phyloP scores from a whole-genome alignment of 2,888 invertebrate genomes.

The Hirtodrosophila alboralis region DNA sequence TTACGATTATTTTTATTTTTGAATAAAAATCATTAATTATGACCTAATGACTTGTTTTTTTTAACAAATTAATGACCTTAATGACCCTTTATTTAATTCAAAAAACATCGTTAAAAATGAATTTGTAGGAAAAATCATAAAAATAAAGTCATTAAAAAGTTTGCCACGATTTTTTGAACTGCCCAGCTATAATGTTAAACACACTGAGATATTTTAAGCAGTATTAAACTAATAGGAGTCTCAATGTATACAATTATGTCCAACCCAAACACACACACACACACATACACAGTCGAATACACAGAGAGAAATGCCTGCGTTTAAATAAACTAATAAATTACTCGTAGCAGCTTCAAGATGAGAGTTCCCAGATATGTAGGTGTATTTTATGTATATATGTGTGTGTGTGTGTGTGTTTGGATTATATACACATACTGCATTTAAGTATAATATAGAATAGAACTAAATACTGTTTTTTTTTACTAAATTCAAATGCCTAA shows the following conservation, averaged over 20 bases:
- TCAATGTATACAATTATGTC: constrained; percentile 36
- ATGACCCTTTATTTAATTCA: too few species aligned
- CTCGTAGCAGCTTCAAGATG: constrained; percentile 20
- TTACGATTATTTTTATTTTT: too few species aligned
- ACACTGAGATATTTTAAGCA: too few species aligned
- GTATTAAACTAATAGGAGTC: constrained; percentile 38
- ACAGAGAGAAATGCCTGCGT: constrained; percentile 21
- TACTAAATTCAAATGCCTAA: constrained; percentile 67
- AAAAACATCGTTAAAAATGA: too few species aligned
- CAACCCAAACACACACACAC: constrained; percentile 11
- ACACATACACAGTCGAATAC: constrained; percentile 4
- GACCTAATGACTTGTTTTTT: too few species aligned
- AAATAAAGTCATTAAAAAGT: too few species aligned
- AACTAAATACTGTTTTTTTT: constrained; percentile 58
- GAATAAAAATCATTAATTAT: too few species aligned
- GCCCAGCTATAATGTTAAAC: background rate
- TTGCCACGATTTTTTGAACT: too few species aligned
- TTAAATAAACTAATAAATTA: constrained; percentile 62
- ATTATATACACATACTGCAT: constrained; percentile 26
- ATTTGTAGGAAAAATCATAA: too few species aligned
- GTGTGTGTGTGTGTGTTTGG: constrained; percentile 5
- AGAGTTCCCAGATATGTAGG: constrained; percentile 15
- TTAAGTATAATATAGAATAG: too few species aligned
- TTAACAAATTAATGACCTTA: too few species aligned
- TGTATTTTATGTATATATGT: constrained; percentile 11